phyloP scores from a whole-genome alignment of 2,888 invertebrate species.

The Seira sanloemensis region DNA sequence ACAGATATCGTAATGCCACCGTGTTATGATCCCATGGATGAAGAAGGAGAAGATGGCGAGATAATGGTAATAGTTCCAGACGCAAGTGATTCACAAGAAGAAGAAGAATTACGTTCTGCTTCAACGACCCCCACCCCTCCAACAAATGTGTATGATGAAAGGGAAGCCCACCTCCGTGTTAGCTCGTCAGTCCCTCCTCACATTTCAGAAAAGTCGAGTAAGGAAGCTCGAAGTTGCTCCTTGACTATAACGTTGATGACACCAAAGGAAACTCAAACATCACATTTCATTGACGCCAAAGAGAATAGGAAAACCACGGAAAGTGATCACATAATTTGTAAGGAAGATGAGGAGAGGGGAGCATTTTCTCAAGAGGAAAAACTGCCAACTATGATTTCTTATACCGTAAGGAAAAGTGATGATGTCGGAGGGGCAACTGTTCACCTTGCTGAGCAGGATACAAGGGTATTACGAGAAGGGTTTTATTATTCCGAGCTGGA shows the following conservation, averaged over 20 bases:
- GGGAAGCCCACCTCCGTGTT: not conserved
- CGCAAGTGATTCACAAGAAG: constrained; percentile 51
- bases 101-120: constrained; percentile 52
- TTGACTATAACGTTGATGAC: constrained; percentile 43
- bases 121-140: constrained; percentile 64
- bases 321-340: constrained; percentile 45
- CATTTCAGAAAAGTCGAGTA: not conserved
- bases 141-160: constrained; percentile 9
- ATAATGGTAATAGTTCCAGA: constrained; percentile 41
- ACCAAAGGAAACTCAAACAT: constrained; percentile 26
- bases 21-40: constrained; percentile 13
- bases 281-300: not conserved
- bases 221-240: constrained; percentile 39
- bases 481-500: constrained; percentile 60
- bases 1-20: constrained; percentile 50
- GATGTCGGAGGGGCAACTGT: constrained; percentile 6
- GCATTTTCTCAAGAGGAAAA: constrained; percentile 31
- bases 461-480: constrained; percentile 45
- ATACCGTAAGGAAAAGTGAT: not conserved
- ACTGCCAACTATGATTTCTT: constrained; percentile 28
- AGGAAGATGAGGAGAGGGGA: not conserved
- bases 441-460: constrained; percentile 21
- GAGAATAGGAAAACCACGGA: constrained; percentile 35
- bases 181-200: not conserved
- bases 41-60: constrained; percentile 13